Conservation (phyloP, 2,113 vertebrate genomes). For the Ia io region DNA sequence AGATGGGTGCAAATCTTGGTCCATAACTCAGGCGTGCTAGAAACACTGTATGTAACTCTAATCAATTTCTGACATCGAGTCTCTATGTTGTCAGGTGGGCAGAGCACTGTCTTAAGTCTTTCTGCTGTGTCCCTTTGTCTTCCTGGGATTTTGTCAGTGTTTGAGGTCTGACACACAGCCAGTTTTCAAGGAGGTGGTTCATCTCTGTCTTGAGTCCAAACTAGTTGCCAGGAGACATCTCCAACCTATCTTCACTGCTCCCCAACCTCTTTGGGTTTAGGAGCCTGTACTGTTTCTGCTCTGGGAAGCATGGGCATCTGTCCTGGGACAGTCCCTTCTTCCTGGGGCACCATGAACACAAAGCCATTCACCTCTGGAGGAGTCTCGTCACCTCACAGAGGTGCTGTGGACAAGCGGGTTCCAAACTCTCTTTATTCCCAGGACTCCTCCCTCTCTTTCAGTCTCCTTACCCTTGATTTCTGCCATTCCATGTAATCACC, state of each 20-base stretch:
- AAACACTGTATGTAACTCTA: neutral
- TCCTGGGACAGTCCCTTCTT: neutral
- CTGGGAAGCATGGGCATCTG: neutral
- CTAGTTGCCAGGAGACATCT: neutral
- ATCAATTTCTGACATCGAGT: rapidly evolving
- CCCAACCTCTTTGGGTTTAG: neutral
- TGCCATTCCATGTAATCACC: neutral
- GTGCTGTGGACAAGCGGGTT: neutral
- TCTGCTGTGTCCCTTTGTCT: neutral
- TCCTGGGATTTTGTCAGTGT: neutral
- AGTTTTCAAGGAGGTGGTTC: neutral
- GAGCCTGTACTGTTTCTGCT: neutral
- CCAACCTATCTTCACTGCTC: neutral
- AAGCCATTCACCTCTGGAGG: neutral
- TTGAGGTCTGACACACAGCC: neutral
- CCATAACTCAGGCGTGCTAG: neutral
- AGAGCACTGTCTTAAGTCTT: neutral
- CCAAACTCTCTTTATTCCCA: neutral
- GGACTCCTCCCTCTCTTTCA: neutral
- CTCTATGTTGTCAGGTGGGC: neutral
- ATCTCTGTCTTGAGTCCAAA: neutral
- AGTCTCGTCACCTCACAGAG: neutral
- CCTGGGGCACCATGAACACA: neutral
- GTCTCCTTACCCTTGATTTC: neutral
- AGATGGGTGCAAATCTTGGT: neutral